These are phyloP conservation scores for Macrophya alboannulata DNA, from an alignment of 2,888 invertebrate genomes.

Conservation along the genomic window DNA sequence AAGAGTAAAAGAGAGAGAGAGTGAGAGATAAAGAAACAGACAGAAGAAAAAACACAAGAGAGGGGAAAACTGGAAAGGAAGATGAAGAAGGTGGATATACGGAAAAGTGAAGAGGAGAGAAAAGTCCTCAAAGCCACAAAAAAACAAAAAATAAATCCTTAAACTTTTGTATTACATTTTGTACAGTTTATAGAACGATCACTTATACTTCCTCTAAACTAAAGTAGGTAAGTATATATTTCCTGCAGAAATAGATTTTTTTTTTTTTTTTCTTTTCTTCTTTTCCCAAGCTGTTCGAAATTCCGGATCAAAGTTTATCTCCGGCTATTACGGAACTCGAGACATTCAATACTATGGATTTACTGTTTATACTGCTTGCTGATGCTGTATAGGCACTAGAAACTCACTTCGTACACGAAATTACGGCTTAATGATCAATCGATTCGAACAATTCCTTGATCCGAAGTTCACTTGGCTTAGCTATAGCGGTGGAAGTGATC, in stretches of 20 bases:
- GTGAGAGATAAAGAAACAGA: neutral
- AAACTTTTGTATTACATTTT: slow-evolving; percentile 35
- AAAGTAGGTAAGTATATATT: neutral
- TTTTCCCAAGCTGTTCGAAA: neutral
- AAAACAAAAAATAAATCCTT: slow-evolving; percentile 8
- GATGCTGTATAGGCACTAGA: neutral
- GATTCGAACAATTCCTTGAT: neutral
- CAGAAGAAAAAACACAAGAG: neutral
- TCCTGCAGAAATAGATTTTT: slow-evolving; percentile 34
- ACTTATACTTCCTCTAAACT: slow-evolving; percentile 13
- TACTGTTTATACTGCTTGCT: neutral
- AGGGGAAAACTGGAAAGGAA: neutral
- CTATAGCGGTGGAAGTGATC: neutral
- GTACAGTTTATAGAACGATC: slow-evolving; percentile 28
- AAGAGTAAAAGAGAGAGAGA: neutral
- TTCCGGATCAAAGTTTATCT: slow-evolving; percentile 11
- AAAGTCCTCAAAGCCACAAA: slow-evolving; percentile 30
- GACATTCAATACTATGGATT: neutral
- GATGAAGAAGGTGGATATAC: neutral
- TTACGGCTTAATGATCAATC: neutral
- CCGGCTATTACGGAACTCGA: neutral
- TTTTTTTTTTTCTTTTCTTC: too few species aligned
- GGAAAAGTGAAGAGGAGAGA: neutral
- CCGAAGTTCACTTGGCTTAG: neutral
- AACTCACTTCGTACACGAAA: neutral